Conservation (phyloP, 2,113 vertebrate species). For the Lagopus muta region DNA sequence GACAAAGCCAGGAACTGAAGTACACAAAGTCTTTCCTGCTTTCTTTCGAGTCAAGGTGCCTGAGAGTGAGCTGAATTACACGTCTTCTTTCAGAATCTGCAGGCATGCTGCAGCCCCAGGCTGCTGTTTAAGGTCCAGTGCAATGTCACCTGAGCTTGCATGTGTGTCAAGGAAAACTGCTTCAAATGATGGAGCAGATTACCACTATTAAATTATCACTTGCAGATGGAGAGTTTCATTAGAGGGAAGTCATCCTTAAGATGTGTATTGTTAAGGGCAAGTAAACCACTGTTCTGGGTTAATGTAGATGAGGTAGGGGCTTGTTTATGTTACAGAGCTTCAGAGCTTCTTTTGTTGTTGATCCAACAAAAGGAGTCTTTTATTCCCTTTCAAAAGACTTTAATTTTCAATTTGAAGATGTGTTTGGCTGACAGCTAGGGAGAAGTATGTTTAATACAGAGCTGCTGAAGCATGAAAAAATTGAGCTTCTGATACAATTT, state of each 20-base stretch:
- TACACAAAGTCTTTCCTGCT: not conserved
- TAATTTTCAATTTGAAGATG: not conserved
- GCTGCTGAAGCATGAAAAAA: not conserved
- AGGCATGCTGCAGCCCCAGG: accelerated
- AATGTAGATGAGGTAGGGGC: not conserved
- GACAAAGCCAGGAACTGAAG: not conserved
- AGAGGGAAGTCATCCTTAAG: not conserved
- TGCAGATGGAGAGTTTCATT: not conserved
- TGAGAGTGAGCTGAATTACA: not conserved
- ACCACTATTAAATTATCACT: not conserved
- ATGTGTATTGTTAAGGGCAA: not conserved
- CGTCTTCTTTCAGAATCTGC: not conserved
- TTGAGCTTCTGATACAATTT: not conserved
- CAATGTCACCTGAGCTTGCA: not conserved
- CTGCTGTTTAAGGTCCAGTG: not conserved
- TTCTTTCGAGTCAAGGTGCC: not conserved
- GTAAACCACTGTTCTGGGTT: not conserved
- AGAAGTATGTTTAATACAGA: not conserved
- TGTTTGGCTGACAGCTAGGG: not conserved
- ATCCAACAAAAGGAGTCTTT: not conserved
- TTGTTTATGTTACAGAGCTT: not conserved
- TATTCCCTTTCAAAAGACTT: not conserved
- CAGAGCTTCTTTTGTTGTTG: not conserved
- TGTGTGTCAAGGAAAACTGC: not conserved
- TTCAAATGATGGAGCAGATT: not conserved